Conservation (phyloP, 1,140 invertebrate species). For the Proctacanthus coquilletti region DNA sequence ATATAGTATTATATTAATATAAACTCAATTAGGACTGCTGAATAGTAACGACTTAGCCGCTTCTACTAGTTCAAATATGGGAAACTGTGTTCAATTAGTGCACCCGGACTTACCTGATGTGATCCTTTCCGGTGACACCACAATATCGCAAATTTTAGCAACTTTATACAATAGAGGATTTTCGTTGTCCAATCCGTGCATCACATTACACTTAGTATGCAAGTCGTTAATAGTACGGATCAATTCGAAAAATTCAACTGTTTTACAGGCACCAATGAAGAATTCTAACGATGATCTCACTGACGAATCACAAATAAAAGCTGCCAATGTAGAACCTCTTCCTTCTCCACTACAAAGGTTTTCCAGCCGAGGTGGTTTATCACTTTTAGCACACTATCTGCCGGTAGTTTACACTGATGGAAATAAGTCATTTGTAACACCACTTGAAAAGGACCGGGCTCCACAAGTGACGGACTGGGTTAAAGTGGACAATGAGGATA, state of each 20-base stretch:
- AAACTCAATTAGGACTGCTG: slow-evolving; percentile 14
- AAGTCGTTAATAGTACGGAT: slow-evolving; percentile 6
- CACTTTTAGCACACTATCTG: slow-evolving; percentile 68
- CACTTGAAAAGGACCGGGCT: slow-evolving; percentile 34
- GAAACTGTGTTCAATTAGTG: slow-evolving; percentile 16
- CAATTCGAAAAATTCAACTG: neutral
- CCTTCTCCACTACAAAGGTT: slow-evolving; percentile 57
- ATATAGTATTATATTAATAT: slow-evolving; percentile 2
- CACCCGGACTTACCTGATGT: slow-evolving; percentile 33
- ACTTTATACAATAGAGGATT: slow-evolving; percentile 37
- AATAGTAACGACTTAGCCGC: slow-evolving; percentile 23
- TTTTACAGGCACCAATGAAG: neutral
- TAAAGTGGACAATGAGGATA: slow-evolving; percentile 55
- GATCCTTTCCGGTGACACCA: slow-evolving; percentile 37
- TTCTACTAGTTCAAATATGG: slow-evolving; percentile 9
- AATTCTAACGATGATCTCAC: neutral
- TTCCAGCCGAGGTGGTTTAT: slow-evolving; percentile 70
- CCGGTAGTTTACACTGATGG: slow-evolving; percentile 70
- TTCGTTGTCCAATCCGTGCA: slow-evolving; percentile 39
- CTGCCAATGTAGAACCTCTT: slow-evolving; percentile 19
- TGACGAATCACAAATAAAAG: slow-evolving; percentile 14
- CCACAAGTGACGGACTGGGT: slow-evolving; percentile 57
- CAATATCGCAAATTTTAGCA: slow-evolving; percentile 44
- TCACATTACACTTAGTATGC: slow-evolving; percentile 28
- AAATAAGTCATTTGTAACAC: slow-evolving; percentile 27